Evolutionary conservation across 2,113 vertebrate genomes (phyloP).

Genomic region (Hippocampus barbouri): DNA sequence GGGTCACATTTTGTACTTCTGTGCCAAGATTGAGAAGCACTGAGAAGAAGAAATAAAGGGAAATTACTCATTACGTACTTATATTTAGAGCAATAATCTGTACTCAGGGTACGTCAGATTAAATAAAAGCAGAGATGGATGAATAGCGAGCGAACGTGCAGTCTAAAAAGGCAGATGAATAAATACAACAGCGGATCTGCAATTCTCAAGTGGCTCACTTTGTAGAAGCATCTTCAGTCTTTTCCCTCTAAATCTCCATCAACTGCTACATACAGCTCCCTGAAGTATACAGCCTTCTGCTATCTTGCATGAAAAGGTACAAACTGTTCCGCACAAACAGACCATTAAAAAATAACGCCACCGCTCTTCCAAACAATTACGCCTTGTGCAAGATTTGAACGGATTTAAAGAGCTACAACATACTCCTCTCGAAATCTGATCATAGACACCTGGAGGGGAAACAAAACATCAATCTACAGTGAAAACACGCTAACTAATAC

Average conservation of each 20-base stretch:
- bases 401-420: not conserved
- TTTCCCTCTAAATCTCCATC: conserved; percentile 41
- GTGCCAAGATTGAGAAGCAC: conserved; percentile 48
- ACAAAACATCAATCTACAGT: not conserved
- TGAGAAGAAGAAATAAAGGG: conserved; percentile 59
- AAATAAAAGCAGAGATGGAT: conserved; percentile 29
- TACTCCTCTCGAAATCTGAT: not conserved
- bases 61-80: conserved; percentile 44
- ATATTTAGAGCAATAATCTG: conserved; percentile 45
- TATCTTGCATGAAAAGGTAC: conserved; percentile 58
- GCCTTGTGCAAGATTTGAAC: conserved; percentile 6
- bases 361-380: conserved; percentile 36
- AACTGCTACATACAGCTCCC: conserved; percentile 50
- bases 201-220: conserved; percentile 49
- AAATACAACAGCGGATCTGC: conserved; percentile 44
- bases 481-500: not conserved
- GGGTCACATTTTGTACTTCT: conserved; percentile 63
- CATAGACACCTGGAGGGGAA: not conserved
- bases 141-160: conserved; percentile 9
- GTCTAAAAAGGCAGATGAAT: conserved; percentile 38
- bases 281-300: conserved; percentile 43
- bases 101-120: conserved; percentile 30
- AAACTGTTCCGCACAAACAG: conserved; percentile 60
- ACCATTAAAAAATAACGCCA: conserved; percentile 48
- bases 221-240: conserved; percentile 45